A percentile compares a stretch with the other conserved stretches of the same genome.
These are phyloP conservation scores for Malacoraja senta DNA, from an alignment of 2,797 vertebrate genomes.

Conservation along the genomic window DNA sequence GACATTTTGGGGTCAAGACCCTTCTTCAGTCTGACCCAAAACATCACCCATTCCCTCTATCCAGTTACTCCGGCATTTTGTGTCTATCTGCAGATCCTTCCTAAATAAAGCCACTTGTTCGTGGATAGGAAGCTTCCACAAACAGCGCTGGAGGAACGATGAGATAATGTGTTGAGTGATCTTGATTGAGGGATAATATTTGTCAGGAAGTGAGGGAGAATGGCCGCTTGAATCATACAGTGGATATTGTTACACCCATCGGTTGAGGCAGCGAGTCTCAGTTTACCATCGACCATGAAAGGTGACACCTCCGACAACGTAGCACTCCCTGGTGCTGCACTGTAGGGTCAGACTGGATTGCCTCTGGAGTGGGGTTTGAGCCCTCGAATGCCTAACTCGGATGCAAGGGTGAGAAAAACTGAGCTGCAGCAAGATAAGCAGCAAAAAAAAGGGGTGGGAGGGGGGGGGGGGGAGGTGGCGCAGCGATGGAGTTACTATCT, in stretches of 20 bases:
- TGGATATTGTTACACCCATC: background rate
- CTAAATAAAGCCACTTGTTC: background rate
- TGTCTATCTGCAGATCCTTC: background rate
- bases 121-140: background rate
- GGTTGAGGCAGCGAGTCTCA: background rate
- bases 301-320: background rate
- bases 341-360: background rate
- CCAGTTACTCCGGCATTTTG: too few relatives aligned
- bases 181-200: background rate
- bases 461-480: too few relatives aligned
- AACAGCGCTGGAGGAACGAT: background rate
- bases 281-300: background rate
- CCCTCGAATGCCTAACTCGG: background rate
- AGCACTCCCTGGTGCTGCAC: background rate
- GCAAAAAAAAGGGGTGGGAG: background rate
- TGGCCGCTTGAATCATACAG: background rate
- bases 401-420: background rate
- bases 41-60: too few relatives aligned
- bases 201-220: background rate
- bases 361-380: background rate
- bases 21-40: too few relatives aligned
- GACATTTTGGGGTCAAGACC: too few relatives aligned
- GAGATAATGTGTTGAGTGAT: background rate
- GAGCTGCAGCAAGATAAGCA: background rate
- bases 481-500: too few relatives aligned